Percentiles rank a stretch among this genome's conserved stretches.
phyloP scores from a whole-genome alignment of 2,797 vertebrate genomes.

The Galaxias olidus region DNA sequence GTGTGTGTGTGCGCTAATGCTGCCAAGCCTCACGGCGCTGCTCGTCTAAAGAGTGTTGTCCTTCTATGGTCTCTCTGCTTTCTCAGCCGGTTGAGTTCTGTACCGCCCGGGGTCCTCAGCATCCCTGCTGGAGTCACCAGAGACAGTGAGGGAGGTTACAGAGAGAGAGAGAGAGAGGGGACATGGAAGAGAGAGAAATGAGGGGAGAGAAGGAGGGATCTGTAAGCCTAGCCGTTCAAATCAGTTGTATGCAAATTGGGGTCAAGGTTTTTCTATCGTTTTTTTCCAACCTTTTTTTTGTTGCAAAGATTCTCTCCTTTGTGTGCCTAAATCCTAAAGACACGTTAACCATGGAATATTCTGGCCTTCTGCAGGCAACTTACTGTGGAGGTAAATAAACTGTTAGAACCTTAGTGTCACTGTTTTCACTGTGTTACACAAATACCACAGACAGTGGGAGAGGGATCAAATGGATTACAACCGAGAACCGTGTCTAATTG shows the following conservation, averaged over 20 bases:
- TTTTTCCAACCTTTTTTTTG: not conserved
- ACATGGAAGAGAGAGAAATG: no score
- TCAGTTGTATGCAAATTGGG: conserved; percentile 21
- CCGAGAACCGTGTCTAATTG: no score
- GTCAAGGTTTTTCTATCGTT: conserved; percentile 2
- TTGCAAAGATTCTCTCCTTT: not conserved
- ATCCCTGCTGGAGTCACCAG: conserved; percentile 10
- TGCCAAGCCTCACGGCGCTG: conserved; percentile 43
- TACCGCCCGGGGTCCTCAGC: conserved; percentile 40
- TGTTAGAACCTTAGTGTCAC: no score
- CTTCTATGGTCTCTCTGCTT: conserved; percentile 22
- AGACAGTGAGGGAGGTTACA: not conserved
- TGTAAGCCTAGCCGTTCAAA: not conserved
- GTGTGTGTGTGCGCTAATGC: conserved; percentile 24
- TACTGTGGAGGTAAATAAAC: no score
- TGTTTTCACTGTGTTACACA: no score
- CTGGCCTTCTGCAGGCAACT: no score
- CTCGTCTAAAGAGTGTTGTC: conserved; percentile 32
- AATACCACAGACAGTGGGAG: no score
- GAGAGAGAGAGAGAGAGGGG: not conserved
- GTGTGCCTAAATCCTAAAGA: no score
- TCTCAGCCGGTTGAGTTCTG: conserved; percentile 44
- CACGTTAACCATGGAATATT: no score
- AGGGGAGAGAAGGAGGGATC: conserved; percentile 25
- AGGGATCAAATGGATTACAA: no score